Evolutionary conservation across 2,888 invertebrate genomes (phyloP).

Genomic region (Eristalis pertinax): DNA sequence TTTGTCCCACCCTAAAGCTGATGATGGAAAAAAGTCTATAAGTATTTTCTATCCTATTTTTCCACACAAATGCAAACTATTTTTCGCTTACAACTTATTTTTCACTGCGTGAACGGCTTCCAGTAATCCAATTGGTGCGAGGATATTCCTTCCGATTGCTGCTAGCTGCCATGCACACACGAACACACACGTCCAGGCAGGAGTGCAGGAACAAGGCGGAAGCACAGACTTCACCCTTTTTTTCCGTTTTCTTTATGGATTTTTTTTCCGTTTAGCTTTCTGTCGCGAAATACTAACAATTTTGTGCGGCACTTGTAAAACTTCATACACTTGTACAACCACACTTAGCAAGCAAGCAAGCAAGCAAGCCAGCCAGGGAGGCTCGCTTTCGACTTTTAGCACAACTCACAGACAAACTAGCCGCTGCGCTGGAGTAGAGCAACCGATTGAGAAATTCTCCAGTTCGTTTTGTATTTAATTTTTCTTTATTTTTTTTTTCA

Average conservation of each 20-base stretch:
- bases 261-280: constrained; percentile 25
- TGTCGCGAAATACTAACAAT: constrained; percentile 34
- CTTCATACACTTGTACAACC: constrained; percentile 67
- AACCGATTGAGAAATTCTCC: constrained; percentile 12
- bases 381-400: background rate
- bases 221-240: constrained; percentile 37
- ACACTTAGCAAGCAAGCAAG: constrained; percentile 25
- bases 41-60: constrained; percentile 16
- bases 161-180: constrained; percentile 51
- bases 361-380: no score
- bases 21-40: constrained; percentile 1
- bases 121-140: constrained; percentile 58
- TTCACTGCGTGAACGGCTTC: constrained; percentile 31
- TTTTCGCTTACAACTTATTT: constrained; percentile 48
- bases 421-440: constrained; percentile 25
- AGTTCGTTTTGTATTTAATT: constrained; percentile 29
- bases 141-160: constrained; percentile 50
- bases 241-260: constrained; percentile 55
- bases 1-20: constrained; percentile 64
- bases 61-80: constrained; percentile 22
- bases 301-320: constrained; percentile 70
- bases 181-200: constrained; percentile 48
- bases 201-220: constrained; percentile 45
- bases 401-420: constrained; percentile 37
- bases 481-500: constrained; percentile 2